These are phyloP conservation scores for Seriola dumerili DNA, from an alignment of 2,113 vertebrate species.

Conservation along the genomic window DNA sequence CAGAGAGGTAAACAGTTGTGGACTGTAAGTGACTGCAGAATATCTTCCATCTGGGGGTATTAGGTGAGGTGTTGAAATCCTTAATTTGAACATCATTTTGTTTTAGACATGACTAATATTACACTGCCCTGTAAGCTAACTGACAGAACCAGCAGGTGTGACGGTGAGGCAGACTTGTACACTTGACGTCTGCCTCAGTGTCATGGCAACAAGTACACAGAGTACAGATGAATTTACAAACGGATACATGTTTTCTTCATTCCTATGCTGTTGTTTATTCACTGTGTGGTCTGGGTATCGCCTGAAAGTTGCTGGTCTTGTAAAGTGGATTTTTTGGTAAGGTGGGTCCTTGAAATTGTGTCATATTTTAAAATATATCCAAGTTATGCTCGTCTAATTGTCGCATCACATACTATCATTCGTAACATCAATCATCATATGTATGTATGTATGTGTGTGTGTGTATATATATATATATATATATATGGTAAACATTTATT, in stretches of 20 bases:
- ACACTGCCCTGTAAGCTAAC: neutral
- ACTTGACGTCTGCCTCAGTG: slow-evolving; percentile 10
- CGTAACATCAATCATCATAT: no score
- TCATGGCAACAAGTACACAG: slow-evolving; percentile 10
- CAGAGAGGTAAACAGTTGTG: neutral
- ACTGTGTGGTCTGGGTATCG: neutral
- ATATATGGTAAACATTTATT: slow-evolving; percentile 66
- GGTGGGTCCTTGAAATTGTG: neutral
- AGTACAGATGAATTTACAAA: neutral
- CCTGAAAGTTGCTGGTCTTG: neutral
- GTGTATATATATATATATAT: no score
- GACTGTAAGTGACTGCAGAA: neutral
- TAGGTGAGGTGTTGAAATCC: neutral
- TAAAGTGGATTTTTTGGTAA: neutral
- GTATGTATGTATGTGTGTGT: no score
- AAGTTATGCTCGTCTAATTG: no score
- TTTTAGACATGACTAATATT: slow-evolving; percentile 1
- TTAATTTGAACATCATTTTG: neutral
- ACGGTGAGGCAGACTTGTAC: neutral
- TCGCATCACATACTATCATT: no score
- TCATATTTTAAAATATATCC: neutral
- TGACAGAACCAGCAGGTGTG: slow-evolving; percentile 5
- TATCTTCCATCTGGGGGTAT: neutral
- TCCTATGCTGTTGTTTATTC: neutral
- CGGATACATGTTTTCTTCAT: neutral